Percentiles rank a stretch among this genome's conserved stretches.
phyloP scores from a whole-genome alignment of 2,888 invertebrate genomes.

The Branchipolynoe longqiensis region DNA sequence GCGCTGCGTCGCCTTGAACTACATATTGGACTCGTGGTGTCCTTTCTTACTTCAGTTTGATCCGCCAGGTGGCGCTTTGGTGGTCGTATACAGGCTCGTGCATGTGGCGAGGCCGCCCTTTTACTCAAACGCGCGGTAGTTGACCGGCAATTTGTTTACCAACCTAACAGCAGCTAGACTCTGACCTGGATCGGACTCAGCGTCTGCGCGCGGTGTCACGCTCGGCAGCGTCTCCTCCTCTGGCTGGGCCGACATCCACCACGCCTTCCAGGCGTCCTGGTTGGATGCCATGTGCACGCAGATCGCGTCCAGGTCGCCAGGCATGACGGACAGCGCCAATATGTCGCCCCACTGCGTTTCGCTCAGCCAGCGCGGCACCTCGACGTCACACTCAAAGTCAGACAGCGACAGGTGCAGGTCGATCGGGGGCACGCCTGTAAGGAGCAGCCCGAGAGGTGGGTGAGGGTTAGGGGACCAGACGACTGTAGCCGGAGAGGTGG shows the following conservation, averaged over 20 bases:
- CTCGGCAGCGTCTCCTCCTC: slow-evolving; percentile 74
- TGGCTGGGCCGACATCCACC: slow-evolving; percentile 75
- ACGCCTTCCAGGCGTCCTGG: slow-evolving; percentile 76
- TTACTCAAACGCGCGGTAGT: too few species aligned
- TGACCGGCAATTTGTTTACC: too few species aligned
- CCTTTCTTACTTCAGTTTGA: too few species aligned
- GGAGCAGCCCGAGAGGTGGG: neutral
- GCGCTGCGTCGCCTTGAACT: too few species aligned
- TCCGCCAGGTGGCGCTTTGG: too few species aligned
- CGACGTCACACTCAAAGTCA: slow-evolving; percentile 79
- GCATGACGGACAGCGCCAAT: slow-evolving; percentile 79
- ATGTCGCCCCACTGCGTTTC: slow-evolving; percentile 81
- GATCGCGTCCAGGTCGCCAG: slow-evolving; percentile 79
- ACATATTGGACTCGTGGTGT: too few species aligned
- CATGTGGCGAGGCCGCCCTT: too few species aligned
- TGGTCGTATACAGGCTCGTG: too few species aligned
- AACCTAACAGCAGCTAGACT: too few species aligned
- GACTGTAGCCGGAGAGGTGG: too few species aligned
- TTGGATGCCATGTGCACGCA: slow-evolving; percentile 78
- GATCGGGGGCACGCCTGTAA: slow-evolving; percentile 80
- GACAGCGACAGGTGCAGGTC: slow-evolving; percentile 79
- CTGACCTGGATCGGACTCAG: too few species aligned
- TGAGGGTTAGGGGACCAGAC: neutral
- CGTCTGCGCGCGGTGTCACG: too few species aligned
- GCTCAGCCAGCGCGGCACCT: slow-evolving; percentile 78